Evolutionary conservation across 1,140 invertebrate genomes (phyloP), one percentile per base, ranked within the genome.

Genomic region (Neodiprion virginianus): DNA sequence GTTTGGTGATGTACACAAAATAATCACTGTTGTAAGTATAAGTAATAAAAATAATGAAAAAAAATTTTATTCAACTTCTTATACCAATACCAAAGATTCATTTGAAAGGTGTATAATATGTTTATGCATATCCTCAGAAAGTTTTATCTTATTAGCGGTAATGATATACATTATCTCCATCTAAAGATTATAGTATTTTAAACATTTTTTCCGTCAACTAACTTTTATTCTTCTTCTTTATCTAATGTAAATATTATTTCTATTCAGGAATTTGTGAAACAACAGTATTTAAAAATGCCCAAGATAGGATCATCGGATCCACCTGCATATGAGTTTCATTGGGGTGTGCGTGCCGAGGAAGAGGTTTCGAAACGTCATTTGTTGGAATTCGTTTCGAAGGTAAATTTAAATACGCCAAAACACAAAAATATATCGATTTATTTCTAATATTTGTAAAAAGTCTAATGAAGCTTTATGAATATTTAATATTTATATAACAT

Each of bases 241-340:
- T 40, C 1, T 40, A 5, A 40, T 40, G 28, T 40, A 40, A 40
- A 40, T 40, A 40, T 40, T 40, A 40, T 40, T 40, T 76, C 73
- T 17, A 79, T 80, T 47, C n/a, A 88, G 85, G 79, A 82, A 9
- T 88, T 87, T 72, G 77, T 82, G 17, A 76, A 74, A 17, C 80
- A 85, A 69, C 78, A 73, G 68, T 86, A 86, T 68, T 69, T 86
- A 4, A 69, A 79, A 3, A 76, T 75, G 53, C 7, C 23, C 0
- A 50, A 68, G 71, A 67, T 76, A 21, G 71, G 69, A 7, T 21
- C 71, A 50, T 65, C 48, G 4, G 77, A 79, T 11, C 5, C 21
- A 5, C 1, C 17, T 8, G n/a, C 71, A 40, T 9, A 76, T 8
- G 79, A 84, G 9, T 84, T 74, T 28, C 73, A 67, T 11, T 86